Evolutionary conservation across 2,888 invertebrate species (phyloP), one percentile per base, ranked within the genome.

Genomic region (Pachydiplax longipennis): DNA sequence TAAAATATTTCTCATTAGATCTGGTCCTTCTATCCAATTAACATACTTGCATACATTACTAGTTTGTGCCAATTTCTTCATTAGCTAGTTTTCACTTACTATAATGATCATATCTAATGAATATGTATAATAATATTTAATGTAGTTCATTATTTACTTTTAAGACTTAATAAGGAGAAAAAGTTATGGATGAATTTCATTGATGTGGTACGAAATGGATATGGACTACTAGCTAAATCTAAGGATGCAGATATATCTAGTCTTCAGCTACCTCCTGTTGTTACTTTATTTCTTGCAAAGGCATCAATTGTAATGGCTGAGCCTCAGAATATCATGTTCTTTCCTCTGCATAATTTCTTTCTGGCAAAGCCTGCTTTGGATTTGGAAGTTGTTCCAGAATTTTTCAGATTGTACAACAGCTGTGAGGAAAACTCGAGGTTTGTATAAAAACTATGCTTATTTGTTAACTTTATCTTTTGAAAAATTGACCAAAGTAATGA

Each of bases 391-490:
- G 96, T 99, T n/a, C 99, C 99, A 0, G 98, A 99, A 93, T 96
- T 98, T 93, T 96, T 98, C 91, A 96, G 97, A 90, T 95, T 98
- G 65, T 97, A 98, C 93, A 97, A 97, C 93, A 98, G 97, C 91
- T 95, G 96, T 15, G 97, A 97, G 91, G 95, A 97, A 0, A 95
- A 97, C 92, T 91, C 92, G 83, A 91, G 91, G 92, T 92, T 82
- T 91, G 91, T 90, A 44, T 73, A 2, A 73, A 73, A 73, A 73
- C n/a, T 25, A 25, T 8, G 3, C 12, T n/a, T 10, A 31, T 31
- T 31, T 10, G 3, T 31, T 53, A 5, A 53, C 1, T 73, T 13
- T 31, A 10, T 73, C 8, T 13, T 25, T 73, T 73, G 10, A 3
- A 6, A 73, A 73, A 31, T 5, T 73, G 2, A 25, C 12, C 2